Base-by-base conservation (phyloP, 2,113 vertebrate genomes). In the Cinclus cinclus region DNA sequence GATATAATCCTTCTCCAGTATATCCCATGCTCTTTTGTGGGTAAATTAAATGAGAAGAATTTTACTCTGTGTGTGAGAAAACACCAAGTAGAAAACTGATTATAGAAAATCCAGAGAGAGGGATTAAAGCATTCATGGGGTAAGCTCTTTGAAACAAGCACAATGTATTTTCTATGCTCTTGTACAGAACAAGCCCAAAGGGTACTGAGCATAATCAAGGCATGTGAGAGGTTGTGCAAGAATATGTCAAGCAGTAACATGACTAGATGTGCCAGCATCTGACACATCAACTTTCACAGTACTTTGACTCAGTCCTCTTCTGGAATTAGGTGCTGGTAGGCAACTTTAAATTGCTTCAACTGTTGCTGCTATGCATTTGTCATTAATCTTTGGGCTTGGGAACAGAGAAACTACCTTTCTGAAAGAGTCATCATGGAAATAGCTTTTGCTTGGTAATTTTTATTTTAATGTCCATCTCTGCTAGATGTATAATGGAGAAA, bases 221-320 rank as follows among this genome's bases (percentile, higher is more conserved):
- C 90, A 89, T 90, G 75, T 97, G 96, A 97, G 65, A 87, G 15
- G 44, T 96, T 94, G 89, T 90, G 94, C 91, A 97, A 92, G 80
- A 91, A 67, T 62, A 77, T 85, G 49, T 77, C 85, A 74, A 90
- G 64, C n/a, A 94, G 71, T 83, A 85, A 88, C 3, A 6, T 46
- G 53, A 83, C 82, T 55, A 78, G 62, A 88, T 80, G 56, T 91
- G 44, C 91, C 59, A 44, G 79, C 60, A 47, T 87, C 81, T 11
- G 8, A 88, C 56, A 89, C 74, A 69, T 91, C 76, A 74, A 47
- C 49, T 87, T 87, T 53, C 68, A 55, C 42, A 76, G 69, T 65
- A 56, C 47, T 68, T 93, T 35, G 14, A 59, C 53, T 93, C 53
- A 33, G 53, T 71, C 73, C 33, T 92, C 75, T 89, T 71, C 84